phyloP scores from a whole-genome alignment of 2,797 vertebrate genomes.

The Sebastes vulpes region DNA sequence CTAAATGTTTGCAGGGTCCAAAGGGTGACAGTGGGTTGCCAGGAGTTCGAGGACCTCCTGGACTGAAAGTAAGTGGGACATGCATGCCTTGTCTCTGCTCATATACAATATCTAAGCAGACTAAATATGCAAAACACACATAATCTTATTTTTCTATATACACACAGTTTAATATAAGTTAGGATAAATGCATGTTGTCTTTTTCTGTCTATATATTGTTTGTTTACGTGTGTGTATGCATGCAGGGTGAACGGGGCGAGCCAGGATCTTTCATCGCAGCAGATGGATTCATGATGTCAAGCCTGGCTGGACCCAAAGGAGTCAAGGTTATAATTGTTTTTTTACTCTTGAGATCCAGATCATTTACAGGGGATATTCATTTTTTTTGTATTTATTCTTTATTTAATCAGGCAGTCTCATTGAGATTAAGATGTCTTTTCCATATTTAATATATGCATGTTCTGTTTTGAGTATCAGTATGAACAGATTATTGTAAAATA shows the following conservation, averaged over 20 bases:
- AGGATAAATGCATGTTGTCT: slow-evolving; percentile 30
- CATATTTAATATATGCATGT: neutral
- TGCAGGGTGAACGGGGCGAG: slow-evolving; percentile 95
- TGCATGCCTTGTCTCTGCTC: neutral
- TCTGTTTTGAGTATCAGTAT: neutral
- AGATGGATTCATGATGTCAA: slow-evolving; percentile 81
- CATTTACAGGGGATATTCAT: neutral
- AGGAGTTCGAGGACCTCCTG: slow-evolving; percentile 88
- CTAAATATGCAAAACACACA: neutral
- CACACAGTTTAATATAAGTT: neutral
- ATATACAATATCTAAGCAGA: neutral
- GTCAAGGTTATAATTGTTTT: slow-evolving; percentile 70
- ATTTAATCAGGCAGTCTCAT: too few species aligned
- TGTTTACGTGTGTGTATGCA: slow-evolving; percentile 29
- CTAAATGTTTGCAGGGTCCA: slow-evolving; percentile 82
- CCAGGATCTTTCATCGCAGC: slow-evolving; percentile 83
- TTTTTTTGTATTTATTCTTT: too few species aligned
- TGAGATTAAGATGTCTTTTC: too few species aligned
- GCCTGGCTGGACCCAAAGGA: slow-evolving; percentile 85
- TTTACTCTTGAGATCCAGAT: neutral
- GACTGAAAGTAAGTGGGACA: slow-evolving; percentile 86
- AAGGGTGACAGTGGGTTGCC: slow-evolving; percentile 91
- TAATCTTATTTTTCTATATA: neutral
- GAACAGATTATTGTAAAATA: neutral
- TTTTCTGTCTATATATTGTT: neutral